A percentile compares a stretch with the other conserved stretches of the same genome.
Evolutionary conservation across 2,888 invertebrate genomes (phyloP).

Genomic region (Drosophila subquinaria): DNA sequence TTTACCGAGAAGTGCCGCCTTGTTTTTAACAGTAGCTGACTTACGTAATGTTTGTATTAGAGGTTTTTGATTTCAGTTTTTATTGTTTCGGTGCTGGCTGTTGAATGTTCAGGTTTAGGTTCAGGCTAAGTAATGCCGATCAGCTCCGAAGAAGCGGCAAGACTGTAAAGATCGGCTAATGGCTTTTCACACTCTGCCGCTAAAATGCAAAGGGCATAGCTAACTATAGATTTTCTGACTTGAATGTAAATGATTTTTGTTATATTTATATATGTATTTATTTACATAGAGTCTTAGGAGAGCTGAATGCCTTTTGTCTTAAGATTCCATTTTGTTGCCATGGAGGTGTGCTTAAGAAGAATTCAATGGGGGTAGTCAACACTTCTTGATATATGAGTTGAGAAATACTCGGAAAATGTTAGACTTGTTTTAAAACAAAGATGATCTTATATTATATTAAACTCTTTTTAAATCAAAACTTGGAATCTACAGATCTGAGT

Average conservation of each 20-base stretch:
- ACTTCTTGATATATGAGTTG: constrained; percentile 44
- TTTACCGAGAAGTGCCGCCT: constrained; percentile 59
- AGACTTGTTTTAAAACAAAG: neutral
- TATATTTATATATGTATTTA: constrained; percentile 13
- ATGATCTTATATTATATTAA: neutral
- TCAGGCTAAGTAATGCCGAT: constrained; percentile 2
- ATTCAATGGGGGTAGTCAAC: constrained; percentile 43
- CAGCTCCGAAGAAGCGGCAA: constrained; percentile 25
- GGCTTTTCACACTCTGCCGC: constrained; percentile 75
- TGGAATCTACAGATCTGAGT: neutral
- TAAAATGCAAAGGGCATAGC: constrained; percentile 63
- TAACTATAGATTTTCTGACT: constrained; percentile 36
- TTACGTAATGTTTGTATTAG: constrained; percentile 73
- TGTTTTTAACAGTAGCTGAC: constrained; percentile 65
- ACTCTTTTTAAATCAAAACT: neutral
- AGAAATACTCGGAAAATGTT: constrained; percentile 10
- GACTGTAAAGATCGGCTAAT: constrained; percentile 53
- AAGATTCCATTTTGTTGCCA: constrained; percentile 19
- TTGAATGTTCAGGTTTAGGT: neutral
- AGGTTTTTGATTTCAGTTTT: constrained; percentile 66
- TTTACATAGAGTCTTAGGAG: constrained; percentile 46
- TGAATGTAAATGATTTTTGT: constrained; percentile 57
- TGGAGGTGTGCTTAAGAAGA: constrained; percentile 55
- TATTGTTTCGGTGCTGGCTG: constrained; percentile 22
- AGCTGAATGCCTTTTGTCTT: constrained; percentile 45